Conservation (phyloP, 2,888 invertebrate genomes). For the Automeris io region DNA sequence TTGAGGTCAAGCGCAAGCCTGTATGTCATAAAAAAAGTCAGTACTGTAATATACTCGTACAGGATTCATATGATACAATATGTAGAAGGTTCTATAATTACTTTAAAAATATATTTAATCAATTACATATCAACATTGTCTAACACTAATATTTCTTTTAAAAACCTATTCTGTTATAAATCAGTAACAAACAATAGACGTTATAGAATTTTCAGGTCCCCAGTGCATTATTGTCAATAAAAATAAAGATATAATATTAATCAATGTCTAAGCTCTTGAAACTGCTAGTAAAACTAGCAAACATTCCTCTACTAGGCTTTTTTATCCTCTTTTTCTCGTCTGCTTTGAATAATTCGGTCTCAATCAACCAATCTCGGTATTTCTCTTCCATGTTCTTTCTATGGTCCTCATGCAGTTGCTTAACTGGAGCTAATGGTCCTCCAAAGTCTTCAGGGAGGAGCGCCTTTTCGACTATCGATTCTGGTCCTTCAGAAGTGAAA, state of each 20-base stretch:
- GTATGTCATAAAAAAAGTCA: no score
- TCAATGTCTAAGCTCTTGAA: conserved; percentile 70
- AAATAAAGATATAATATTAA: conserved; percentile 28
- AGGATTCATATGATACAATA: no score
- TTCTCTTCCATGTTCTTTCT: conserved; percentile 74
- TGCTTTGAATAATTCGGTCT: conserved; percentile 75
- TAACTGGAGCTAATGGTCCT: conserved; percentile 72
- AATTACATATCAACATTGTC: no score
- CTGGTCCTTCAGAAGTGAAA: conserved; percentile 74
- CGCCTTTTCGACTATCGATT: conserved; percentile 59
- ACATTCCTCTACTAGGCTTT: conserved; percentile 67
- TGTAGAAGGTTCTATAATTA: no score
- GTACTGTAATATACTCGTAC: no score
- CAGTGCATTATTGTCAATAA: conserved; percentile 18
- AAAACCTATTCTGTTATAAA: neutral
- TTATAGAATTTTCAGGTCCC: conserved; percentile 34
- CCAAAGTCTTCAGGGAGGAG: conserved; percentile 77
- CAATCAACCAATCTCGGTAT: conserved; percentile 79
- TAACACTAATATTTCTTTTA: neutral
- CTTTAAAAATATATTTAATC: no score
- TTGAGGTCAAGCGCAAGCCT: no score
- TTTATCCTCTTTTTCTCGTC: conserved; percentile 67
- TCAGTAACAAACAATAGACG: conserved; percentile 3
- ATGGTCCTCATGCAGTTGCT: conserved; percentile 75
- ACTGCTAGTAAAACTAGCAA: conserved; percentile 67